phyloP scores from a whole-genome alignment of 2,888 invertebrate genomes.

The Phyllotreta striolata region DNA sequence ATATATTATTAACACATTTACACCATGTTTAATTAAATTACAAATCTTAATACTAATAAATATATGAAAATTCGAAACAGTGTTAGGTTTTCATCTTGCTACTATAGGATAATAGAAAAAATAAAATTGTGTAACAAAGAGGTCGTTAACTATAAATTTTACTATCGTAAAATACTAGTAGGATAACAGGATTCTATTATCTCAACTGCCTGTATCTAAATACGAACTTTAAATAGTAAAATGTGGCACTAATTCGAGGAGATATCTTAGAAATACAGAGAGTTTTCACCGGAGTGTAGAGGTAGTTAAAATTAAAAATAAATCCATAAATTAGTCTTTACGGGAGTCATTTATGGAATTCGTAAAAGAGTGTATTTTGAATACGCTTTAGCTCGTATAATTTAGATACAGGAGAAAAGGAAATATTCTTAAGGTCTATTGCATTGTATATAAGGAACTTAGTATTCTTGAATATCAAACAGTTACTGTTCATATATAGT shows the following conservation, averaged over 20 bases:
- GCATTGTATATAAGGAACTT: conserved; percentile 31
- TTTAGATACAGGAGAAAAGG: conserved; percentile 18
- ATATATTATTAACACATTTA: conserved; percentile 60
- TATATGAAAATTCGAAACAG: conserved; percentile 31
- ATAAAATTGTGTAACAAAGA: conserved; percentile 12
- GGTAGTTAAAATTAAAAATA: conserved; percentile 2
- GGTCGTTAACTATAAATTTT: conserved; percentile 8
- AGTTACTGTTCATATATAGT: too few relatives aligned
- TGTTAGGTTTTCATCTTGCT: conserved; percentile 27
- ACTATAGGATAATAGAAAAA: conserved; percentile 32
- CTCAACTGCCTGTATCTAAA: conserved; percentile 22
- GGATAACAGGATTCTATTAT: conserved; percentile 11
- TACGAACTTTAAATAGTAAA: conserved; percentile 4
- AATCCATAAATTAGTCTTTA: conserved; percentile 1
- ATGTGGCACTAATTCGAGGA: conserved; percentile 11
- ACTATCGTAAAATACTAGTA: conserved; percentile 20
- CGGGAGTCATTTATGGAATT: neutral
- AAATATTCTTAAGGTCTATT: conserved; percentile 24
- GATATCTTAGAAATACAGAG: neutral
- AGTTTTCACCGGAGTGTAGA: neutral
- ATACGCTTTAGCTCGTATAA: neutral
- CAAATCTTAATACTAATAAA: conserved; percentile 29
- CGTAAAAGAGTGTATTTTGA: conserved; percentile 6
- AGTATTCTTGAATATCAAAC: conserved; percentile 17
- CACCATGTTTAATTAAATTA: conserved; percentile 42